phyloP scores from a whole-genome alignment of 2,888 invertebrate species.

The Nymphalis c-album region DNA sequence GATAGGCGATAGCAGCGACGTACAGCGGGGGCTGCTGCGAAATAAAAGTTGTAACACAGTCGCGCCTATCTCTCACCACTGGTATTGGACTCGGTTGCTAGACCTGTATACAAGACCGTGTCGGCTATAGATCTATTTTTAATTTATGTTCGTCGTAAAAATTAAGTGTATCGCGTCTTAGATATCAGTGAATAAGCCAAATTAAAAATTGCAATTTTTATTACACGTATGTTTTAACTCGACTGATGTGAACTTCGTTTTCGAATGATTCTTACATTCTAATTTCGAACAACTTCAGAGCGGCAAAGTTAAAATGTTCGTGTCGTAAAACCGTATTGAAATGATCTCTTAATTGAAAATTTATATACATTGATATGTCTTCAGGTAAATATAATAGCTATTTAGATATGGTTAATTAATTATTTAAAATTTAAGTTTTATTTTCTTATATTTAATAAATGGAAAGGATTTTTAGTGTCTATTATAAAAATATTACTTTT shows the following conservation, averaged over 20 bases:
- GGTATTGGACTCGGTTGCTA: too few relatives aligned
- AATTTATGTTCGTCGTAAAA: neutral
- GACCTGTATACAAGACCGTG: neutral
- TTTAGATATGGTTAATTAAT: neutral
- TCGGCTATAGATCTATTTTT: neutral
- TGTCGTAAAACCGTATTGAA: neutral
- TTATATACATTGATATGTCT: neutral
- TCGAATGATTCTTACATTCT: too few relatives aligned
- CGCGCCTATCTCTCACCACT: too few relatives aligned
- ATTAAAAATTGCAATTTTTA: neutral
- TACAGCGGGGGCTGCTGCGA: too few relatives aligned
- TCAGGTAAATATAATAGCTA: neutral
- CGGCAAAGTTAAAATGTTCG: neutral
- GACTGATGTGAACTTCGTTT: too few relatives aligned
- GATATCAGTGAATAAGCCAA: neutral
- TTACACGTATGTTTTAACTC: too few relatives aligned
- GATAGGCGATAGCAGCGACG: too few relatives aligned
- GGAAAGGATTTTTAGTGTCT: too few relatives aligned
- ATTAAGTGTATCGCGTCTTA: neutral
- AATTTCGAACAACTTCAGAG: neutral
- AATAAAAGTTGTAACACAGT: too few relatives aligned
- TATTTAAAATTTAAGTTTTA: neutral
- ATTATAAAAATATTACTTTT: too few relatives aligned
- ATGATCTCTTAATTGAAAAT: slow-evolving; percentile 4
- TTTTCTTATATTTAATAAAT: neutral